Evolutionary conservation across 2,888 invertebrate species (phyloP), one percentile per base, ranked within the genome.

Genomic region (Apamea sordens): DNA sequence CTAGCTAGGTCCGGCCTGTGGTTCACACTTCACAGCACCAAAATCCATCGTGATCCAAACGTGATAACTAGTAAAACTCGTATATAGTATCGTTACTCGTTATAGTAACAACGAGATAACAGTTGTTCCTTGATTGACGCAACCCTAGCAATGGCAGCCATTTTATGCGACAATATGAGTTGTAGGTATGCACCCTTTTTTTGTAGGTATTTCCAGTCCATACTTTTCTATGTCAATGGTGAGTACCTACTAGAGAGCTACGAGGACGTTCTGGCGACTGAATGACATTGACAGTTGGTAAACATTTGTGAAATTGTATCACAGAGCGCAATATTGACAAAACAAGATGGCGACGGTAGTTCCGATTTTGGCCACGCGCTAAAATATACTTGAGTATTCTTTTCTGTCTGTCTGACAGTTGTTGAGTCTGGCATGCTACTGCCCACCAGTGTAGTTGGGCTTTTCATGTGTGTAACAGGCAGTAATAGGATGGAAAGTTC

Each of bases 191-290:
- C n/a, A n/a, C n/a, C n/a, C n/a, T n/a, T n/a, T n/a, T n/a, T n/a
- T n/a, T n/a, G n/a, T n/a, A n/a, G n/a, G n/a, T n/a, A n/a, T n/a
- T n/a, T n/a, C n/a, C n/a, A n/a, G n/a, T n/a, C n/a, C n/a, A n/a
- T n/a, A n/a, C n/a, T n/a, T n/a, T n/a, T n/a, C n/a, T n/a, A n/a
- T n/a, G n/a, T n/a, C n/a, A n/a, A n/a, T n/a, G n/a, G 79, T 79
- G n/a, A 73, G 79, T 82, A 70, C 28, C n/a, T n/a, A 11, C 2
- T 18, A 28, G 61, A 61, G 28, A 28, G 61, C 61, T 7, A 28
- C 18, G 8, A 63, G 11, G 3, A 36, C 36, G 13, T 65, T 24
- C 15, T 15, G 41, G 65, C 15, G 4, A 6, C 65, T 24, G 7
- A 67, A n/a, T 41, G 15, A n/a, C 7, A 24, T 8, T 24, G 3